A percentile compares a stretch with the other conserved stretches of the same genome.
phyloP scores from a whole-genome alignment of 2,797 vertebrate genomes.

The Siniperca undulata region DNA sequence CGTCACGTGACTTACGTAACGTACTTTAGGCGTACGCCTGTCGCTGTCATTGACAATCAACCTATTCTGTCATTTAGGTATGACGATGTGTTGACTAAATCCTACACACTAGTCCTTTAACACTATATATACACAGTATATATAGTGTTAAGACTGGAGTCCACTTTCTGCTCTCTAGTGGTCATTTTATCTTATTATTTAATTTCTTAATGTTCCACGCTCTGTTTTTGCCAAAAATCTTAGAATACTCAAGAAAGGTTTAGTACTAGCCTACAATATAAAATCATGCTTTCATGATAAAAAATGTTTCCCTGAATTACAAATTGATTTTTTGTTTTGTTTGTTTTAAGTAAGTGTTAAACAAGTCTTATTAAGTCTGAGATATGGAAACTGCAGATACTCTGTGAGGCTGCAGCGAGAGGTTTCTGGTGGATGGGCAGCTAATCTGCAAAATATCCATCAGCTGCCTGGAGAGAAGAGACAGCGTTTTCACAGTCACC shows the following conservation, averaged over 20 bases:
- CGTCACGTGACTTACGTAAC: too few relatives aligned
- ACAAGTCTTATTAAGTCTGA: not conserved
- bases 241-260: not conserved
- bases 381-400: not conserved
- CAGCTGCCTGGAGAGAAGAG: constrained; percentile 29
- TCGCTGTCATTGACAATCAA: too few relatives aligned
- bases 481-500: constrained; percentile 34
- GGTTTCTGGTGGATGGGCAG: constrained; percentile 1
- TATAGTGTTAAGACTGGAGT: too few relatives aligned
- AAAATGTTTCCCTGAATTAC: not conserved
- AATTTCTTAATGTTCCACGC: too few relatives aligned
- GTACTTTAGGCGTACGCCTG: too few relatives aligned
- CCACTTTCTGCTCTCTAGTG: not conserved
- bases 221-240: not conserved
- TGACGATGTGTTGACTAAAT: too few relatives aligned
- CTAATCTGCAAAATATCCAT: constrained; percentile 45
- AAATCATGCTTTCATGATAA: not conserved
- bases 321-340: not conserved
- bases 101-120: too few relatives aligned
- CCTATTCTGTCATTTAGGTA: too few relatives aligned
- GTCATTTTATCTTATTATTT: not conserved
- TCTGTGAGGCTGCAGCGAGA: not conserved
- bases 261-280: not conserved
- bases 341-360: not conserved
- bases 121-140: too few relatives aligned